These are phyloP conservation scores for Neolamprologus toae DNA, from an alignment of 2,113 vertebrate genomes.

Conservation along the genomic window DNA sequence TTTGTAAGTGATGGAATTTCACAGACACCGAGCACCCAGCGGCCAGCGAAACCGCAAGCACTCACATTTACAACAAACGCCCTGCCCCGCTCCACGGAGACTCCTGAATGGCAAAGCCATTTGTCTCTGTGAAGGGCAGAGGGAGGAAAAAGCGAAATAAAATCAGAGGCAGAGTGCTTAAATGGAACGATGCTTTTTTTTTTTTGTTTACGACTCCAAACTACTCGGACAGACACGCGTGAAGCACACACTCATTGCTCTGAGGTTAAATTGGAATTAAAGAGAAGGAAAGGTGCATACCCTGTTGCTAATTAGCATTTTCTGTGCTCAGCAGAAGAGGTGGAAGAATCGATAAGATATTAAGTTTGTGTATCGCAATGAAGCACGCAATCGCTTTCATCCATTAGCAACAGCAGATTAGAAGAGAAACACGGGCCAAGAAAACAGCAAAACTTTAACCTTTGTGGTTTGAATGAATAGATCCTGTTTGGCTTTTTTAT, in stretches of 20 bases:
- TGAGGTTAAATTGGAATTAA: slow-evolving; percentile 63
- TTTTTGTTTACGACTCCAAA: slow-evolving; percentile 82
- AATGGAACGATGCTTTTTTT: slow-evolving; percentile 76
- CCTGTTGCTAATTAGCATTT: slow-evolving; percentile 88
- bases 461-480: neutral
- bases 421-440: slow-evolving; percentile 37
- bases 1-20: slow-evolving; percentile 74
- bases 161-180: slow-evolving; percentile 59
- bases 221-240: slow-evolving; percentile 22
- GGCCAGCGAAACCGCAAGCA: slow-evolving; percentile 57
- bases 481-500: neutral
- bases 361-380: slow-evolving; percentile 85
- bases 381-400: slow-evolving; percentile 71
- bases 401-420: slow-evolving; percentile 62
- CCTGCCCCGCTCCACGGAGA: slow-evolving; percentile 56
- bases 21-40: slow-evolving; percentile 57
- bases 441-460: slow-evolving; percentile 32
- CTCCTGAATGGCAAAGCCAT: slow-evolving; percentile 75
- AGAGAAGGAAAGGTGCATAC: slow-evolving; percentile 58
- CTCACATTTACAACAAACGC: slow-evolving; percentile 72
- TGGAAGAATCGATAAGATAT: slow-evolving; percentile 82
- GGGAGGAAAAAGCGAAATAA: slow-evolving; percentile 58
- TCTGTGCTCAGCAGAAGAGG: slow-evolving; percentile 84
- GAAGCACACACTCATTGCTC: neutral
- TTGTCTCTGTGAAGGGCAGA: slow-evolving; percentile 75